Evolutionary conservation across 2,797 vertebrate species (phyloP).

Genomic region (Sylvia borin): DNA sequence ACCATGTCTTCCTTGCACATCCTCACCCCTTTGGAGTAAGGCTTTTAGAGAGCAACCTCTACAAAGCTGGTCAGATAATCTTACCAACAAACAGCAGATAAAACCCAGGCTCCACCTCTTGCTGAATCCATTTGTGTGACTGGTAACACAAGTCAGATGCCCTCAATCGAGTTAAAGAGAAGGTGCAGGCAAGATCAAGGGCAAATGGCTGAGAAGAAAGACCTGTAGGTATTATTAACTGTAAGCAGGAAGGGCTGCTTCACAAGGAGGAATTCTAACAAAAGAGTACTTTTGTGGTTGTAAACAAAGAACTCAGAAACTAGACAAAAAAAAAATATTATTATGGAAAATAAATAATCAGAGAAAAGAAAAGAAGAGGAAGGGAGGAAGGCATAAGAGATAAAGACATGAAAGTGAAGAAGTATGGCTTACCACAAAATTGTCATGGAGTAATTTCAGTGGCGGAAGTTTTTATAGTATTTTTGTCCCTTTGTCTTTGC

Average conservation of each 20-base stretch:
- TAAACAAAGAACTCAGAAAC: background rate
- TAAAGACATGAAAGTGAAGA: background rate
- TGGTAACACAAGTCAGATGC: background rate
- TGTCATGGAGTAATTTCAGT: background rate
- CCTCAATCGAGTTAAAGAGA: background rate
- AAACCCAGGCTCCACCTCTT: background rate
- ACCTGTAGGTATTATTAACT: background rate
- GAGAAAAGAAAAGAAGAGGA: background rate
- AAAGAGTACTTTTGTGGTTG: background rate
- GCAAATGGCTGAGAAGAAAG: background rate
- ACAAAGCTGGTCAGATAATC: background rate
- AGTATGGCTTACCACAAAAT: background rate
- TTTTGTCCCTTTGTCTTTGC: background rate
- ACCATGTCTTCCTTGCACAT: background rate
- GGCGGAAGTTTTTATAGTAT: background rate
- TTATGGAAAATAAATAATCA: background rate
- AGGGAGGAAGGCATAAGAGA: background rate
- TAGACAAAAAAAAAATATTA: background rate
- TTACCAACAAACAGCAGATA: background rate
- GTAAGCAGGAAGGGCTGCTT: background rate
- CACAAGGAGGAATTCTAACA: background rate
- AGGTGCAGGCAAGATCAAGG: background rate
- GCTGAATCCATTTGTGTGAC: background rate
- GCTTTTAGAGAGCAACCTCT: background rate
- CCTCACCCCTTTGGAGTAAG: background rate